Percentiles rank a stretch among this genome's conserved stretches.
Evolutionary conservation across 2,888 invertebrate species (phyloP).

Genomic region (Leuctra nigra): DNA sequence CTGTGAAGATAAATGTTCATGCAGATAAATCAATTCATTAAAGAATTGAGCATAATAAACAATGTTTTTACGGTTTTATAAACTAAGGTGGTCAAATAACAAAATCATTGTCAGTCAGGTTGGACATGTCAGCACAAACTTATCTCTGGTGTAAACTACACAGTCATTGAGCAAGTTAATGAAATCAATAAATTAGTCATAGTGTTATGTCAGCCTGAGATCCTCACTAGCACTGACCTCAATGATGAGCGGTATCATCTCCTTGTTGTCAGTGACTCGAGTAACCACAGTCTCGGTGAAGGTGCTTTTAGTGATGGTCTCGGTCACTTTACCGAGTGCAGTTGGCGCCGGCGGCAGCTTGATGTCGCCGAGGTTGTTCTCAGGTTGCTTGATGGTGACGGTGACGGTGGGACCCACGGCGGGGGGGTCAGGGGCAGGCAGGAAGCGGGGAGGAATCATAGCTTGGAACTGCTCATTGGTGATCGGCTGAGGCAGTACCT

Average conservation of each 20-base stretch:
- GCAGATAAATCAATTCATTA: too few relatives aligned
- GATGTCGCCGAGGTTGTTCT: slow-evolving; percentile 54
- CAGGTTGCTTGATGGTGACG: slow-evolving; percentile 75
- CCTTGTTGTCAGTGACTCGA: slow-evolving; percentile 86
- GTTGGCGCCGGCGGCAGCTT: slow-evolving; percentile 77
- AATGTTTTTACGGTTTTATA: too few relatives aligned
- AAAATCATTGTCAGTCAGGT: too few relatives aligned
- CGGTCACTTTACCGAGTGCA: slow-evolving; percentile 80
- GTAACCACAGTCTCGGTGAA: slow-evolving; percentile 94
- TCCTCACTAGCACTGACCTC: slow-evolving; percentile 71
- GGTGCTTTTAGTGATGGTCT: slow-evolving; percentile 93
- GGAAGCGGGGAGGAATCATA: slow-evolving; percentile 89
- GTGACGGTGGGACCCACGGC: slow-evolving; percentile 56
- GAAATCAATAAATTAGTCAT: too few relatives aligned
- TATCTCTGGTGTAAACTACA: too few relatives aligned
- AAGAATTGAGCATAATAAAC: too few relatives aligned
- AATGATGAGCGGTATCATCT: slow-evolving; percentile 76
- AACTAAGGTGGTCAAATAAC: too few relatives aligned
- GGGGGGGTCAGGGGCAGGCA: slow-evolving; percentile 41
- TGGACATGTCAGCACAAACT: too few relatives aligned
- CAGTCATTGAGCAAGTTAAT: too few relatives aligned
- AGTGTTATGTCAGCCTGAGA: too few relatives aligned
- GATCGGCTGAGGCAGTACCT: slow-evolving; percentile 62
- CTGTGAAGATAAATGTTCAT: too few relatives aligned
- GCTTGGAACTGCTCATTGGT: slow-evolving; percentile 93